These are phyloP conservation scores for Mus musculus DNA, from an alignment of 2,113 vertebrate species.

Conservation along the genomic window GRCm39 chr10:42181501-42182000, in stretches of 20 bases:
- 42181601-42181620: neutral
- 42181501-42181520: too few species aligned
- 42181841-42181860: slow-evolving; percentile 39
- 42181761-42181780: slow-evolving; percentile 66
- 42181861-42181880: slow-evolving; percentile 36
- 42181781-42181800: slow-evolving; percentile 35
- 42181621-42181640: neutral
- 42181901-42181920: neutral
- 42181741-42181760: slow-evolving; percentile 71
- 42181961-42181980: neutral
- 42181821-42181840: slow-evolving; percentile 41
- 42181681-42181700: slow-evolving; percentile 44
- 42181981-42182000: slow-evolving; percentile 10
- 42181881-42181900: slow-evolving; percentile 11
- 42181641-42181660: neutral
- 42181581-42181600: too few species aligned
- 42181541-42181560: neutral
- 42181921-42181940: neutral
- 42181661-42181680: slow-evolving; percentile 49
- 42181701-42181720: slow-evolving; percentile 54
- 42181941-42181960: slow-evolving; percentile 1
- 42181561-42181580: neutral
- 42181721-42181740: slow-evolving; percentile 66
- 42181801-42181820: slow-evolving; percentile 56
- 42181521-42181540: neutral